Percentiles rank a stretch among this genome's conserved stretches.
These are phyloP conservation scores for Miniopterus natalensis DNA, from an alignment of 2,113 vertebrate genomes.

Conservation along the genomic window DNA sequence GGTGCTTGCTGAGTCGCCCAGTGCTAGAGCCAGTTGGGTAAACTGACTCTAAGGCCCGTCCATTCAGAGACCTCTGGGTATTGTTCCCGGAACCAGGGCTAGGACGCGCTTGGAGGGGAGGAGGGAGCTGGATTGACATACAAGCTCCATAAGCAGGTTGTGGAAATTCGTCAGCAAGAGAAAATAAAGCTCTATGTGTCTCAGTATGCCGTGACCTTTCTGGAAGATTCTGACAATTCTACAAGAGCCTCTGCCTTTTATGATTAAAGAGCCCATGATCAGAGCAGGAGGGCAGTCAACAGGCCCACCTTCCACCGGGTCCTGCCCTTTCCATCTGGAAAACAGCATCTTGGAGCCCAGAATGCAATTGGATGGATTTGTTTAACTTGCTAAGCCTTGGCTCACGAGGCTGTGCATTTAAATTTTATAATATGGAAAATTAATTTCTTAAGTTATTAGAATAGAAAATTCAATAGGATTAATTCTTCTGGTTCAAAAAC, in stretches of 20 bases:
- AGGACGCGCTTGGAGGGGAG: not conserved
- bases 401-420: conserved; percentile 63
- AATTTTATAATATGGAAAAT: conserved; percentile 85
- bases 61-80: not conserved
- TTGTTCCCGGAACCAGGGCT: not conserved
- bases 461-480: conserved; percentile 75
- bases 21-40: not conserved
- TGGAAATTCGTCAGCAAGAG: conserved; percentile 4
- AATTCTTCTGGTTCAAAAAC: conserved; percentile 55
- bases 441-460: conserved; percentile 85
- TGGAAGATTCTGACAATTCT: conserved; percentile 84
- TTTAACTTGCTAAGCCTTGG: conserved; percentile 72
- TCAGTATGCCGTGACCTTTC: conserved; percentile 58
- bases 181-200: not conserved
- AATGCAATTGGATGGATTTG: conserved; percentile 71
- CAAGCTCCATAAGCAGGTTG: not conserved
- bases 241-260: conserved; percentile 75
- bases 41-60: not conserved
- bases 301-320: conserved; percentile 46
- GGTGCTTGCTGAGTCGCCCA: no score
- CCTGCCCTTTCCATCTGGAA: conserved; percentile 63
- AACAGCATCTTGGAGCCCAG: conserved; percentile 57
- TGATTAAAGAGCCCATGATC: conserved; percentile 76
- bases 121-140: not conserved
- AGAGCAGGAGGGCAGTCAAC: conserved; percentile 55